Conservation (phyloP, 2,888 invertebrate species). For the Zele albiditarsus region DNA sequence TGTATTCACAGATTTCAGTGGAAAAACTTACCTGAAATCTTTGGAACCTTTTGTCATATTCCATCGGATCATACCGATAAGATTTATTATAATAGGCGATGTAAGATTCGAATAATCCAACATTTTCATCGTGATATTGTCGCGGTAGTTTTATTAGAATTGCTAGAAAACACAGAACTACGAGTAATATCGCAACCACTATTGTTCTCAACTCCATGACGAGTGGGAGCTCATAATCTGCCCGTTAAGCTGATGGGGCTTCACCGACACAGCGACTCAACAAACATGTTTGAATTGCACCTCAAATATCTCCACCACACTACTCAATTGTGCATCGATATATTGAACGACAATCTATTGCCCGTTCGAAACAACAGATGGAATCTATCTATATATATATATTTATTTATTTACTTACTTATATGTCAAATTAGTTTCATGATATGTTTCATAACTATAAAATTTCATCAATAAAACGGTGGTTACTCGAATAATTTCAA, state of each 20-base stretch:
- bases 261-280: slow-evolving; percentile 27
- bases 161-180: slow-evolving; percentile 72
- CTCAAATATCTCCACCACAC: slow-evolving; percentile 41
- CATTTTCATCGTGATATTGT: slow-evolving; percentile 58
- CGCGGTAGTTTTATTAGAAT: slow-evolving; percentile 73
- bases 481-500: too few species aligned
- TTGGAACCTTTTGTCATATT: slow-evolving; percentile 70
- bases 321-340: slow-evolving; percentile 41
- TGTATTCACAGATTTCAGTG: background rate
- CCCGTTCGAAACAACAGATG: background rate
- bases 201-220: slow-evolving; percentile 71
- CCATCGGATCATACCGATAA: slow-evolving; percentile 71
- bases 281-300: slow-evolving; percentile 12
- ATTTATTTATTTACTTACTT: too few species aligned
- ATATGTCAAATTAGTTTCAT: background rate
- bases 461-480: background rate
- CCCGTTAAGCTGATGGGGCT: slow-evolving; percentile 35
- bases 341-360: background rate
- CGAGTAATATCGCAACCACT: slow-evolving; percentile 61
- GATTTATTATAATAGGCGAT: slow-evolving; percentile 74
- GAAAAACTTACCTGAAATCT: slow-evolving; percentile 71
- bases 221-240: slow-evolving; percentile 44
- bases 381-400: background rate
- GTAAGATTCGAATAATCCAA: slow-evolving; percentile 73
- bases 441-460: background rate